These are phyloP conservation scores for Rafetus swinhoei DNA, from an alignment of 2,113 vertebrate genomes.

Conservation along the genomic window DNA sequence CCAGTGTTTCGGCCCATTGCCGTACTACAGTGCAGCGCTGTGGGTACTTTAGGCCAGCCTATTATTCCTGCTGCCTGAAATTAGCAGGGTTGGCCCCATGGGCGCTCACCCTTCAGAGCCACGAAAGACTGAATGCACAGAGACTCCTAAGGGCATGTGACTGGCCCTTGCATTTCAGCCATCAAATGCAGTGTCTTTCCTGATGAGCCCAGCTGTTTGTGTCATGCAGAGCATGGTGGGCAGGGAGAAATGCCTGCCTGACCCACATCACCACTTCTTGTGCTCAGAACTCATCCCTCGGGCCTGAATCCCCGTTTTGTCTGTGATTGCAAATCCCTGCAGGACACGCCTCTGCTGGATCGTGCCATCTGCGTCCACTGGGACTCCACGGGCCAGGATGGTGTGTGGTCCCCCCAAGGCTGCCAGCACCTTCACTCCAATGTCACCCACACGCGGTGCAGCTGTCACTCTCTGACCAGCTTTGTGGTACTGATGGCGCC, in stretches of 20 bases:
- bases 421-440: slow-evolving; percentile 57
- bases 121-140: neutral
- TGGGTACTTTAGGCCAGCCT: neutral
- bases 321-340: neutral
- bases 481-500: slow-evolving; percentile 80
- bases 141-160: neutral
- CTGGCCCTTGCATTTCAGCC: neutral
- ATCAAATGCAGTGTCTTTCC: neutral
- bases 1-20: neutral
- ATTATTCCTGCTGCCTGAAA: neutral
- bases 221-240: neutral
- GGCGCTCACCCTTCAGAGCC: neutral
- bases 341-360: neutral
- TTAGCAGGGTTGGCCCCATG: neutral
- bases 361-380: slow-evolving; percentile 73
- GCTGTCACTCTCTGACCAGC: slow-evolving; percentile 77
- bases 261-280: neutral
- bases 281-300: too few species aligned
- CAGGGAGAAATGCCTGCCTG: neutral
- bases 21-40: neutral
- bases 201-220: neutral
- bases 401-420: slow-evolving; percentile 72
- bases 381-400: slow-evolving; percentile 24
- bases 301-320: neutral
- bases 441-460: slow-evolving; percentile 75